Evolutionary conservation across 1,140 invertebrate genomes (phyloP).

Genomic region (Nasonia longicornis): DNA sequence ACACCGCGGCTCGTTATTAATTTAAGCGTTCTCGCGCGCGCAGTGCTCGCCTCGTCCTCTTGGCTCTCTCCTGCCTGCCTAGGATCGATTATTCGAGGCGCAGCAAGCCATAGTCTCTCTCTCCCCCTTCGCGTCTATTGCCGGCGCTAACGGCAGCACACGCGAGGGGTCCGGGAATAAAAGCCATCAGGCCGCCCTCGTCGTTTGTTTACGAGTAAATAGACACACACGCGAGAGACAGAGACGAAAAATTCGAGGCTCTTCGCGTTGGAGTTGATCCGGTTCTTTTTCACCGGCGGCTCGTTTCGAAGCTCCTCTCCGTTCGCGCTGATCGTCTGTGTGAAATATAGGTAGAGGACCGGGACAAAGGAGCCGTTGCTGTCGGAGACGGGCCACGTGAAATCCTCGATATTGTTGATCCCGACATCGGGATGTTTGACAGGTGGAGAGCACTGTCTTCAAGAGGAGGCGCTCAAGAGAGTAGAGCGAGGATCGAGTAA

Average conservation of each 20-base stretch:
- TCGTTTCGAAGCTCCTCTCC: background rate
- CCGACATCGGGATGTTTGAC: conserved; percentile 3
- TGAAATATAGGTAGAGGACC: background rate
- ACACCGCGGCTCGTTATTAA: conserved; percentile 14
- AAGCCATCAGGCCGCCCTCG: background rate
- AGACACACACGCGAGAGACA: background rate
- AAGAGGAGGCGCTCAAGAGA: background rate
- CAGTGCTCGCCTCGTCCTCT: background rate
- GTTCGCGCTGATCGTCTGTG: background rate
- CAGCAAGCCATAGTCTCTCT: background rate
- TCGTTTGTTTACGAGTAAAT: conserved; percentile 36
- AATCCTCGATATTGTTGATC: conserved; percentile 33
- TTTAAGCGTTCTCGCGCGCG: conserved; percentile 1
- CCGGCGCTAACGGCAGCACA: background rate
- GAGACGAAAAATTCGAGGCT: conserved; percentile 15
- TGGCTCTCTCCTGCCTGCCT: background rate
- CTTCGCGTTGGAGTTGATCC: background rate
- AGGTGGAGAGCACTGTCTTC: background rate
- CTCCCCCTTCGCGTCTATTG: background rate
- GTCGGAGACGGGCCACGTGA: background rate
- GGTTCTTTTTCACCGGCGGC: background rate
- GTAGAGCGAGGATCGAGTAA: conserved; percentile 21
- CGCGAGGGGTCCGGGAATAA: conserved; percentile 12
- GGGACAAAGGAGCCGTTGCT: conserved; percentile 16
- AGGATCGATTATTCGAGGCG: conserved; percentile 24